Percentiles rank a stretch among this genome's conserved stretches.
Evolutionary conservation across 2,888 invertebrate genomes (phyloP).

Genomic region (Cantharis flavilabris): DNA sequence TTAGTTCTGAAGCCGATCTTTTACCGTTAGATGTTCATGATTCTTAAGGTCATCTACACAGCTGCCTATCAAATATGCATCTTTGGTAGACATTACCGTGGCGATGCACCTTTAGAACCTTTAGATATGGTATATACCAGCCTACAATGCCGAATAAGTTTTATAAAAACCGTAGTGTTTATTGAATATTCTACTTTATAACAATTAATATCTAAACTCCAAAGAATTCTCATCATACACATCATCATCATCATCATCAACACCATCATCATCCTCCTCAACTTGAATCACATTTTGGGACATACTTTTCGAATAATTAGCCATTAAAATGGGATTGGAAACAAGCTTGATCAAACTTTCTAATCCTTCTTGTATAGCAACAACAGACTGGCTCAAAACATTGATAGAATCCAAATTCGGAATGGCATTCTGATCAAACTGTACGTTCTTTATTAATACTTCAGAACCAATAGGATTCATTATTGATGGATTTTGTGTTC

Average conservation of each 20-base stretch:
- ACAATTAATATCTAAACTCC: not conserved
- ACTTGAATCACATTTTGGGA: not conserved
- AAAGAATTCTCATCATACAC: not conserved
- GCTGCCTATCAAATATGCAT: too few species aligned
- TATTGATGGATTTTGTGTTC: not conserved
- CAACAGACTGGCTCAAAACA: not conserved
- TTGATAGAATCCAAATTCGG: not conserved
- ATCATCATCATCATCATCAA: not conserved
- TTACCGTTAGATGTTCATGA: too few species aligned
- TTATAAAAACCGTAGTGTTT: not conserved
- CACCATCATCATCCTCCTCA: not conserved
- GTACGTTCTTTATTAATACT: not conserved
- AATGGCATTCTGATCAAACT: not conserved
- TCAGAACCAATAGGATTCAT: not conserved
- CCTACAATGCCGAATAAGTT: too few species aligned
- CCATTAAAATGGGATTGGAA: not conserved
- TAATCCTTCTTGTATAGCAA: not conserved
- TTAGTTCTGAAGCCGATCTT: too few species aligned
- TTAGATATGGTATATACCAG: too few species aligned
- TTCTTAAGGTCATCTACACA: too few species aligned
- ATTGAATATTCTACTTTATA: not conserved
- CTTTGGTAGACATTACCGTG: too few species aligned
- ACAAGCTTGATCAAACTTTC: not conserved
- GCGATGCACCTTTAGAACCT: too few species aligned
- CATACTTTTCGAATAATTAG: not conserved